A percentile compares a stretch with the other conserved stretches of the same genome.
These are phyloP conservation scores for Pteromalus puparum DNA, from an alignment of 1,140 invertebrate species.

Conservation along the genomic window DNA sequence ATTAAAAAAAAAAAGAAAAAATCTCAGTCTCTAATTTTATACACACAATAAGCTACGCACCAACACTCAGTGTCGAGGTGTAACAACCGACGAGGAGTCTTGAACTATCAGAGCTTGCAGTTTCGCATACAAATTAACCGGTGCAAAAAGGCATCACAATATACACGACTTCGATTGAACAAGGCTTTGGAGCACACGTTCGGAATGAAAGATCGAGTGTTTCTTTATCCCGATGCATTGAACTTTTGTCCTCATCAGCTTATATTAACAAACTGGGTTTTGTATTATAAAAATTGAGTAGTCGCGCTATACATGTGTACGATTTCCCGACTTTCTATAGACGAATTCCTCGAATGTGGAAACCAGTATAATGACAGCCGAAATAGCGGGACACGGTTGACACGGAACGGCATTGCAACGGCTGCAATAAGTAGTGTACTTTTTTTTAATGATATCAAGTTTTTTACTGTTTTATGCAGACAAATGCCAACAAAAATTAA, in stretches of 20 bases:
- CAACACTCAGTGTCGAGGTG: background rate
- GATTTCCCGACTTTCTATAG: background rate
- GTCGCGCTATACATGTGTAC: too few relatives aligned
- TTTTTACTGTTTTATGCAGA: too few relatives aligned
- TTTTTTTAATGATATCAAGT: too few relatives aligned
- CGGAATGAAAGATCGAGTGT: background rate
- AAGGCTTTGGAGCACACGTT: background rate
- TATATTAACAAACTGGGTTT: too few relatives aligned
- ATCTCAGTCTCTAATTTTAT: too few relatives aligned
- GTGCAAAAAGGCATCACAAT: background rate
- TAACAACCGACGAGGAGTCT: background rate
- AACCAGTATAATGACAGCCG: too few relatives aligned
- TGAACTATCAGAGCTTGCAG: constrained; percentile 5
- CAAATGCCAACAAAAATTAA: too few relatives aligned
- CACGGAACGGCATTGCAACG: background rate
- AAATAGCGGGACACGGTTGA: background rate
- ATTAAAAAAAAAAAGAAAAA: too few relatives aligned
- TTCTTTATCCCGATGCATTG: background rate
- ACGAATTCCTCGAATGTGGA: background rate
- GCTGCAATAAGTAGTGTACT: background rate
- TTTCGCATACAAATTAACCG: constrained; percentile 16
- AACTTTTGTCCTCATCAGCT: too few relatives aligned
- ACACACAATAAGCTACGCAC: too few relatives aligned
- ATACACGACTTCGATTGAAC: background rate
- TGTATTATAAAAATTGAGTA: too few relatives aligned